Base-by-base conservation (phyloP, 2,888 invertebrate species). In the Drosophila mayaguana region DNA sequence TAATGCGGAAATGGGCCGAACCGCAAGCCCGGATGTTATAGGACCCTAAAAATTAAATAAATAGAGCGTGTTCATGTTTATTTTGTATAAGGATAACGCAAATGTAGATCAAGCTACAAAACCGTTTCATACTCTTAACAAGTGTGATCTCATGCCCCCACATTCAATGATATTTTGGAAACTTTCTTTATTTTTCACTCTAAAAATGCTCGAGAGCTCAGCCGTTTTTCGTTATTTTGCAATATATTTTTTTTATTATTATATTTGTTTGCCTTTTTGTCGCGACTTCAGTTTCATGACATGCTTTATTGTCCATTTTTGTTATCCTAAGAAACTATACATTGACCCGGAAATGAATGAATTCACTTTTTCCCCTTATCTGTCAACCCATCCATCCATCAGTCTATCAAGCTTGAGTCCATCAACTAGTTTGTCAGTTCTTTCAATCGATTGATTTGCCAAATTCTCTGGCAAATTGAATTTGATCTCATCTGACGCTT, bases 161-260 rank as follows among this genome's bases (percentile, higher is more conserved):
- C 6, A 32, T 20, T 32, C 12, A 32, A 34, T 32, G 2, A 32
- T 18, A n/a, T 50, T 50, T 50, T 50, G 6, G 32, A 8, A n/a
- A 46, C 14, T 62, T 34, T 64, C 12, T 67, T 63, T 56, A 40
- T 71, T 81, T 90, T 83, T 90, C 89, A 91, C 90, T 91, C 91
- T 90, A 90, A 91, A 91, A 87, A 90, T 78, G 89, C 90, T 90
- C 86, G 76, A 83, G 80, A 90, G 90, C 77, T 80, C 80, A 78
- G 71, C 56, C 51, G 74, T 73, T 81, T 81, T 83, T 80, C 77
- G 65, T 83, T 80, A 83, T 62, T 72, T 85, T 89, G 90, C 88
- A 82, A 88, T 88, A 89, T 72, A 76, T 85, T 88, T 81, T 88
- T 81, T 73, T 82, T 79, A 85, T 85, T 85, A 89, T 85, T 89